Base-by-base conservation (phyloP, 2,797 vertebrate genomes). In the Steatocranus sp. region DNA sequence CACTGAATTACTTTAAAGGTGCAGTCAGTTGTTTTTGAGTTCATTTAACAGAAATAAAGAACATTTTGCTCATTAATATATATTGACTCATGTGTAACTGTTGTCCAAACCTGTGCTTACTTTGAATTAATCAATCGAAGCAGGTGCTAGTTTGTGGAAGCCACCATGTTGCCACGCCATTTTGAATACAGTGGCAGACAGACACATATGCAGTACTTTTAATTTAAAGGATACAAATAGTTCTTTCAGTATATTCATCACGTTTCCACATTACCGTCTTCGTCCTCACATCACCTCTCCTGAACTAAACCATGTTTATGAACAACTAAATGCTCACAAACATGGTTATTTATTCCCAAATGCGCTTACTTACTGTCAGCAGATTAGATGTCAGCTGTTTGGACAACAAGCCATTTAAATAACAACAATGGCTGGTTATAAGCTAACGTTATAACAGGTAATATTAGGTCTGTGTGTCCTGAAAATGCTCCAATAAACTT, bases 401-500 rank as follows among this genome's bases (percentile, higher is more conserved):
- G 10, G 63, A 68, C 63, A 41, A 68, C 12, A 41, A 25, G 20
- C 12, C 1, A 14, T 12, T 38, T 38, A 25, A 34, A 43, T 41
- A 41, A 10, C 36, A 68, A 68, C 63, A 41, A 41, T 4, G 0
- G 2, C 36, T 66, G n/a, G 34, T 41, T 66, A 66, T 66, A 66
- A 41, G 61, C 20, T 68, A 25, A 25, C 2, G 0, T 41, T 68
- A 68, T 4, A 23, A 23, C 36, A 17, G 36, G 8, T 68, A 68
- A 41, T 68, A 41, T 41, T 15, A 25, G 12, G 36, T 0, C 20
- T 0, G 1, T 25, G 36, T 68, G 63, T 68, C 8, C 63, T 68
- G 23, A 43, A 43, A 43, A 68, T 68, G 36, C 36, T 68, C 0
- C 3, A 0, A 43, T 68, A 41, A 23, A 68, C 36, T 15, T 66